phyloP scores from a whole-genome alignment of 2,113 vertebrate genomes.

The Tyto alba region DNA sequence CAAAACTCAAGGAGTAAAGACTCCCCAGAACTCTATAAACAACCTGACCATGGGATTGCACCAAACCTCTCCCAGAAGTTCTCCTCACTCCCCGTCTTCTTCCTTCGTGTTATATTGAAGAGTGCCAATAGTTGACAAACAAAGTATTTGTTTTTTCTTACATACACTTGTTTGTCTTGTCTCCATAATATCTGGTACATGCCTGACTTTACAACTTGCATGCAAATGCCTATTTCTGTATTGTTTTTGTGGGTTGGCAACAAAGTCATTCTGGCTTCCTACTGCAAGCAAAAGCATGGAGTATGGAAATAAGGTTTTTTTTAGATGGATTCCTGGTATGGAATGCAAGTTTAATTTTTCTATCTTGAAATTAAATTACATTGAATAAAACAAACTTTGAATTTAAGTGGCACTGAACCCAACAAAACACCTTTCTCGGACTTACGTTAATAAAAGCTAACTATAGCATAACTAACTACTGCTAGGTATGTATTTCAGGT shows the following conservation, averaged over 20 bases:
- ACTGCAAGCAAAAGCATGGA: background rate
- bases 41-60: background rate
- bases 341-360: constrained; percentile 19
- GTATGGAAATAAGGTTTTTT: background rate
- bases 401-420: background rate
- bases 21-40: background rate
- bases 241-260: constrained; percentile 32
- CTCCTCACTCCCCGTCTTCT: background rate
- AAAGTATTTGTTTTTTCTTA: constrained; percentile 20
- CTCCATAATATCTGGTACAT: background rate
- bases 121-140: background rate
- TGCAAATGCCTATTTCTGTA: constrained; percentile 22
- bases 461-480: background rate
- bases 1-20: background rate
- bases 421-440: background rate
- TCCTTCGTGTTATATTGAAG: background rate
- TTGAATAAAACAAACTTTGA: background rate
- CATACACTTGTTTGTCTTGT: constrained; percentile 31
- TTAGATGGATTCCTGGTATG: constrained; percentile 11
- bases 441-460: background rate
- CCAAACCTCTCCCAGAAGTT: background rate
- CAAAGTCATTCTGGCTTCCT: background rate
- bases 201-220: background rate
- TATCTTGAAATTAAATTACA: background rate
- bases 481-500: background rate